A percentile compares a stretch with the other conserved stretches of the same genome.
Evolutionary conservation across 2,797 vertebrate genomes (phyloP).

Genomic region (Taeniopygia guttata): DNA sequence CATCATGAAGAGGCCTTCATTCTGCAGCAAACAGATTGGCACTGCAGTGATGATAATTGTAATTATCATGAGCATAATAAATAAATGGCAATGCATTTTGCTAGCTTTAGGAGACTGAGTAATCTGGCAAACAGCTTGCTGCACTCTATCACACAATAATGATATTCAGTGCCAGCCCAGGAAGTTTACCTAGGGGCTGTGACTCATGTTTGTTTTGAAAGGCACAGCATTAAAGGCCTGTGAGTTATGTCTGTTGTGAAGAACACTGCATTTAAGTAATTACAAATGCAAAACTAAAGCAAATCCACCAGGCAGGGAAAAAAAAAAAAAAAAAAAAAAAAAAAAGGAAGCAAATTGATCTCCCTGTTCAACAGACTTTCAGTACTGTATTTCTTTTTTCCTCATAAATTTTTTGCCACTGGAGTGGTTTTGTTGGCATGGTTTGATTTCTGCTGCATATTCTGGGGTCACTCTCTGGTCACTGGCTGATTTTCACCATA

Average conservation of each 20-base stretch:
- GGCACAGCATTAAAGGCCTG: conserved; percentile 43
- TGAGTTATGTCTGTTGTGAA: conserved; percentile 59
- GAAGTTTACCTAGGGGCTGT: conserved; percentile 65
- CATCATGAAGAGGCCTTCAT: conserved; percentile 53
- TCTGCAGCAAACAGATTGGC: conserved; percentile 50
- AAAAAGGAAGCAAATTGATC: neutral
- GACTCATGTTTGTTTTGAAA: conserved; percentile 69
- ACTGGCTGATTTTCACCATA: neutral
- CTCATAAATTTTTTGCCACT: neutral
- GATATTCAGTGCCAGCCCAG: conserved; percentile 53
- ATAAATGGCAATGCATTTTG: conserved; percentile 52
- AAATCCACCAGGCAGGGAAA: neutral
- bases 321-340: neutral
- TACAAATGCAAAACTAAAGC: conserved; percentile 55
- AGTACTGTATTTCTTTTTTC: neutral
- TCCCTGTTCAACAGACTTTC: neutral
- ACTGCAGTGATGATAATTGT: conserved; percentile 59
- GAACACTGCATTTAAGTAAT: conserved; percentile 61
- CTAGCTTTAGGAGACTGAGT: conserved; percentile 53
- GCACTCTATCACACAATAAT: conserved; percentile 51
- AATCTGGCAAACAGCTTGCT: conserved; percentile 63
- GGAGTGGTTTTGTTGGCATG: neutral
- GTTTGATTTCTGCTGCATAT: neutral
- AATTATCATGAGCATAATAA: conserved; percentile 60
- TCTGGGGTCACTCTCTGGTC: neutral